A percentile compares a stretch with the other conserved stretches of the same genome.
phyloP scores from a whole-genome alignment of 2,113 vertebrate genomes.

The Tricholaema leucomelas region DNA sequence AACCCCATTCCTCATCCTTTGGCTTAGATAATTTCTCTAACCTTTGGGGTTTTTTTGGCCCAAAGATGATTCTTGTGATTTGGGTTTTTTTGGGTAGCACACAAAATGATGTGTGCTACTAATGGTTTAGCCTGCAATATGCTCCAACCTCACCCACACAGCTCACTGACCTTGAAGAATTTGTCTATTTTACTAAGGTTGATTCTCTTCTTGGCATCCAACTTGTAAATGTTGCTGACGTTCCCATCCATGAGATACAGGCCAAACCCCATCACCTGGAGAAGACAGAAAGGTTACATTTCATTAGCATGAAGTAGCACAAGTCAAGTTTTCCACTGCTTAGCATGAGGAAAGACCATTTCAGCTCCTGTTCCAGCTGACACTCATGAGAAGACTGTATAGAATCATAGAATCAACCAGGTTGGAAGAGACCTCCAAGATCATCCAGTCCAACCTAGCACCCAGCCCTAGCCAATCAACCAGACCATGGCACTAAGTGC shows the following conservation, averaged over 20 bases:
- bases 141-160: neutral
- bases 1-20: neutral
- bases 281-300: neutral
- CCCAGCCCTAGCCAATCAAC: too few relatives aligned
- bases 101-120: rapidly evolving
- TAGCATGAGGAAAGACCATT: neutral
- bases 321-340: neutral
- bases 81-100: neutral
- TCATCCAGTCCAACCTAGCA: too few relatives aligned
- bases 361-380: neutral
- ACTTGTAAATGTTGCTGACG: conserved; percentile 98
- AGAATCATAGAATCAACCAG: too few relatives aligned
- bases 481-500: too few relatives aligned
- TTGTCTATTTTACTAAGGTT: conserved; percentile 99
- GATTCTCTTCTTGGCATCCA: conserved; percentile 99
- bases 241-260: conserved; percentile 98
- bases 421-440: too few relatives aligned
- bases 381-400: neutral
- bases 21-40: neutral
- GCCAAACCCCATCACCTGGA: conserved; percentile 98
- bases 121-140: neutral
- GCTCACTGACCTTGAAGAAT: conserved; percentile 91
- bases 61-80: neutral
- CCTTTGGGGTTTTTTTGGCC: neutral
- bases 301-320: neutral